Evolutionary conservation across 2,888 invertebrate species (phyloP).

Genomic region (Lycia hirtaria): DNA sequence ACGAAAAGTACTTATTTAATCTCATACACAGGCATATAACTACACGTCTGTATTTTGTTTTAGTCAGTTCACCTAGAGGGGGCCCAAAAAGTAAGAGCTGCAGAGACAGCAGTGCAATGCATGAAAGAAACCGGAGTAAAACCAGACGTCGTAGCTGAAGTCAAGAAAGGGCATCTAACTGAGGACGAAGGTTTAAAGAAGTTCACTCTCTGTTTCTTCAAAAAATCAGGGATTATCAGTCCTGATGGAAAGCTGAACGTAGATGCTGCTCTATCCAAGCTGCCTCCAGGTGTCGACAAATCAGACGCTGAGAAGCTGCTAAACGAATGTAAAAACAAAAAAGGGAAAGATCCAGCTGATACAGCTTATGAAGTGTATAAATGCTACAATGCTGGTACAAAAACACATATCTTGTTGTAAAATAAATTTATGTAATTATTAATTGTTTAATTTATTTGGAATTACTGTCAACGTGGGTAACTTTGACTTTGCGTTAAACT

Average conservation of each 20-base stretch:
- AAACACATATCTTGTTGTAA: conserved; percentile 57
- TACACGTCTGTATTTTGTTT: conserved; percentile 24
- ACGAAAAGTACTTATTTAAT: not conserved
- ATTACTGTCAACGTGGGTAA: too few relatives aligned
- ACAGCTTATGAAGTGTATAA: conserved; percentile 74
- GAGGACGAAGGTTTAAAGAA: conserved; percentile 75
- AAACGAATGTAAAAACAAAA: conserved; percentile 68
- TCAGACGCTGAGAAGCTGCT: conserved; percentile 66
- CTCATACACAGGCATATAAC: not conserved
- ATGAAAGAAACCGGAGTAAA: conserved; percentile 67
- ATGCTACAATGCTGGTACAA: conserved; percentile 71
- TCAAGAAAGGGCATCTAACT: conserved; percentile 68
- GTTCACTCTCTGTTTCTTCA: conserved; percentile 77
- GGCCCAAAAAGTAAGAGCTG: conserved; percentile 63
- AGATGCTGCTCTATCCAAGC: conserved; percentile 67
- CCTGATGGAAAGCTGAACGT: conserved; percentile 70
- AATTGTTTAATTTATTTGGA: conserved; percentile 16
- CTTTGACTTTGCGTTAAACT: too few relatives aligned
- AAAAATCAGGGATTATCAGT: conserved; percentile 67
- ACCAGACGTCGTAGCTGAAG: conserved; percentile 62
- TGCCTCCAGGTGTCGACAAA: conserved; percentile 69
- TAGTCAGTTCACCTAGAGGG: conserved; percentile 63
- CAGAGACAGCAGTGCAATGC: conserved; percentile 58
- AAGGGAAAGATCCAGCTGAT: conserved; percentile 68
- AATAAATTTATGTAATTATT: conserved; percentile 4